Evolutionary conservation across 2,797 vertebrate species (phyloP).

Genomic region (Galago senegalensis): DNA sequence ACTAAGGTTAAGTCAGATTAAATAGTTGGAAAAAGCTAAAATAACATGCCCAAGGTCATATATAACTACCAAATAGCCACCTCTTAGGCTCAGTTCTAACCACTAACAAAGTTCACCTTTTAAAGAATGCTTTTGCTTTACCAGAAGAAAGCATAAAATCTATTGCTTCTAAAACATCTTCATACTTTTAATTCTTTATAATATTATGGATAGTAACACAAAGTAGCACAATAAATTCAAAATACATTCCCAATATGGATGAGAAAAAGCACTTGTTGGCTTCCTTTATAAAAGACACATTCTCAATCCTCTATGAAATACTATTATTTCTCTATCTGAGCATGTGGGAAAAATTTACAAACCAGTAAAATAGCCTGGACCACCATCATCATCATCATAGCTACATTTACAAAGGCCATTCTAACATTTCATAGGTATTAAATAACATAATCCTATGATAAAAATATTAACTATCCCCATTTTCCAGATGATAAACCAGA

Average conservation of each 20-base stretch:
- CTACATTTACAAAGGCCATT: neutral
- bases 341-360: neutral
- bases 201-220: neutral
- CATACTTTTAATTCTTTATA: neutral
- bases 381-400: neutral
- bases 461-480: neutral
- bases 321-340: slow-evolving; percentile 19
- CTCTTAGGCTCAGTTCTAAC: slow-evolving; percentile 19
- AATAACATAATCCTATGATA: neutral
- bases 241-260: neutral
- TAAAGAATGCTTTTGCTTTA: slow-evolving; percentile 23
- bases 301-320: slow-evolving; percentile 31
- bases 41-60: slow-evolving; percentile 19
- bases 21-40: slow-evolving; percentile 46
- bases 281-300: neutral
- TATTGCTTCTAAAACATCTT: slow-evolving; percentile 45
- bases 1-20: slow-evolving; percentile 32
- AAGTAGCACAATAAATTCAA: slow-evolving; percentile 20
- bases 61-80: neutral
- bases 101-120: slow-evolving; percentile 45
- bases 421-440: neutral
- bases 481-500: neutral
- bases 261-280: neutral
- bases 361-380: neutral
- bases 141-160: slow-evolving; percentile 4